A percentile compares a stretch with the other conserved stretches of the same genome.
phyloP scores from a whole-genome alignment of 2,797 vertebrate genomes.

The Micromesistius poutassou region DNA sequence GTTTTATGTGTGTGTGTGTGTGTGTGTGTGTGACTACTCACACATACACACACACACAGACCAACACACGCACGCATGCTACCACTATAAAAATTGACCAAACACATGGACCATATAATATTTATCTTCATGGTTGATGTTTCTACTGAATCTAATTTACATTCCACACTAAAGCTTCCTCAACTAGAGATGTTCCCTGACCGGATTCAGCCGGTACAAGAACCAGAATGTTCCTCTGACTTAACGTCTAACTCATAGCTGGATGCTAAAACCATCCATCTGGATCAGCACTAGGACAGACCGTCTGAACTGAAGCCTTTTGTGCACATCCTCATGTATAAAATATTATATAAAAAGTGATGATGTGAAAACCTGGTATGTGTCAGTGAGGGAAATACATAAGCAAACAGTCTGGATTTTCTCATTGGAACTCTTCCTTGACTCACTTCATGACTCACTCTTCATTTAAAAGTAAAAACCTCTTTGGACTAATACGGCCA shows the following conservation, averaged over 20 bases:
- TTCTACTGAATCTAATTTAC: not conserved
- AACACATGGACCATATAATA: not conserved
- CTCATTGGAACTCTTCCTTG: not conserved
- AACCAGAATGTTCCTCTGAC: not conserved
- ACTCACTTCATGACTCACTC: not conserved
- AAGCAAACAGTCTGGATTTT: not conserved
- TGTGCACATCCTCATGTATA: conserved; percentile 1
- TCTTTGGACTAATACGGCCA: not conserved
- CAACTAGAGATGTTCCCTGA: not conserved
- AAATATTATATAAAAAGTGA: not conserved
- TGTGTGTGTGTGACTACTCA: no score
- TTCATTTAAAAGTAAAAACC: not conserved
- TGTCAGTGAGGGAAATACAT: not conserved
- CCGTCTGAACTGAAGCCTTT: not conserved
- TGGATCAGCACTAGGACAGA: not conserved
- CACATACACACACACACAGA: no score
- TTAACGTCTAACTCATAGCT: not conserved
- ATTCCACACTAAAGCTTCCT: not conserved
- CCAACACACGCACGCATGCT: no score
- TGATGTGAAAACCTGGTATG: conserved; percentile 2
- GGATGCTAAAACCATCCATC: not conserved
- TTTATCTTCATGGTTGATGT: not conserved
- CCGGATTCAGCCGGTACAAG: not conserved
- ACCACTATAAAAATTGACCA: not conserved
- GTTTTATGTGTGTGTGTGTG: no score